A percentile compares a stretch with the other conserved stretches of the same genome.
phyloP scores from a whole-genome alignment of 2,888 invertebrate genomes.

The Ceriagrion tenellum region DNA sequence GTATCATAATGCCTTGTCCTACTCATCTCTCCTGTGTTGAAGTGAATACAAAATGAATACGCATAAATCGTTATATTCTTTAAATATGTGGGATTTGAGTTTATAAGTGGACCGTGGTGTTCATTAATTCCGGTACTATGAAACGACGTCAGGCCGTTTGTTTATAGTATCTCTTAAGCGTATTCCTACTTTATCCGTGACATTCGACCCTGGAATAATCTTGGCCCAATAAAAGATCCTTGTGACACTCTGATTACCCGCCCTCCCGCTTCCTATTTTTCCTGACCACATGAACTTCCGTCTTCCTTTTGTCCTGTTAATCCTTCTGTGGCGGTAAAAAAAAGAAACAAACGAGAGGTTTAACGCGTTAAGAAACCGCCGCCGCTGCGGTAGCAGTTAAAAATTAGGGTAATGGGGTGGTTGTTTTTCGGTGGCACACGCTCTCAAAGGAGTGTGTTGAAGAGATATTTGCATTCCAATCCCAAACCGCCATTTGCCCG shows the following conservation, averaged over 20 bases:
- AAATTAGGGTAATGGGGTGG: neutral
- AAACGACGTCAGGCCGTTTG: neutral
- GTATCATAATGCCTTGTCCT: neutral
- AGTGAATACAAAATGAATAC: no score
- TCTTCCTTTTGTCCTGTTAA: neutral
- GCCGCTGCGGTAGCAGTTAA: neutral
- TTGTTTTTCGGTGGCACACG: neutral
- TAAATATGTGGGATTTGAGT: no score
- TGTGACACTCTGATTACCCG: neutral
- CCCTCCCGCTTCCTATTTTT: neutral
- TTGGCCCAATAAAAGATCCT: neutral
- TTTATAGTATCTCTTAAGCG: neutral
- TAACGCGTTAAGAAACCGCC: neutral
- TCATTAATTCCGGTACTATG: neutral
- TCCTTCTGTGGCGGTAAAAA: neutral
- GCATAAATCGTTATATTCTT: no score
- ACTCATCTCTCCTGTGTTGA: neutral
- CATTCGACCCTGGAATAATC: neutral
- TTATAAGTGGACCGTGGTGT: no score
- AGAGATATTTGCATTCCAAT: neutral
- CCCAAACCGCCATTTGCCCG: neutral
- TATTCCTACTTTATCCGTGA: neutral
- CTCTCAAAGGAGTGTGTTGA: neutral
- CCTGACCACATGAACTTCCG: slow-evolving; percentile 23
- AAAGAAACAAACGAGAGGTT: neutral